Conservation (phyloP, 2,113 vertebrate species). For the Cygnus atratus region DNA sequence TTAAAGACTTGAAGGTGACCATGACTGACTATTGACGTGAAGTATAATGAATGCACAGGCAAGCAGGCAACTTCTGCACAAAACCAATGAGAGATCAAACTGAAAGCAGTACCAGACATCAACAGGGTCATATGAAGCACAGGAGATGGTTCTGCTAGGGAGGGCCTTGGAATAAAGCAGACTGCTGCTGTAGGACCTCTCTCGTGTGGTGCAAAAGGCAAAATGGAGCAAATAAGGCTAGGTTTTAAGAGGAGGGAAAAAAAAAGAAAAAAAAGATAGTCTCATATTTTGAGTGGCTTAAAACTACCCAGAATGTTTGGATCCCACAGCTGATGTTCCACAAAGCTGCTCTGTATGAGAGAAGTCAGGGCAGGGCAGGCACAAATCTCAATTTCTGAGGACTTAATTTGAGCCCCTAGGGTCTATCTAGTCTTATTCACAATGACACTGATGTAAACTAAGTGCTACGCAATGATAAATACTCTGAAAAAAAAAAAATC, state of each 20-base stretch:
- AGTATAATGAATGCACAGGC: neutral
- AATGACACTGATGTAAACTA: neutral
- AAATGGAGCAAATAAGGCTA: neutral
- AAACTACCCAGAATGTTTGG: neutral
- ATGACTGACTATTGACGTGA: neutral
- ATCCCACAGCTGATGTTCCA: neutral
- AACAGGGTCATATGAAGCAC: neutral
- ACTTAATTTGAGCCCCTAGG: neutral
- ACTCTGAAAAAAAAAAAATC: neutral
- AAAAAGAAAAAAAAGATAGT: neutral
- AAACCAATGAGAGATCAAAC: neutral
- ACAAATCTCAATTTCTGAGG: neutral
- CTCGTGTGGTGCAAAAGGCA: neutral
- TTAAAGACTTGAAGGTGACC: neutral
- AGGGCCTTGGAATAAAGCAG: neutral
- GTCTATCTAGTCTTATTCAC: neutral
- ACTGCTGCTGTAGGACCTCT: neutral
- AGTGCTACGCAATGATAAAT: neutral
- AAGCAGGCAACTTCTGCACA: neutral
- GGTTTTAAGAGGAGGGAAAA: neutral
- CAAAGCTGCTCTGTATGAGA: neutral
- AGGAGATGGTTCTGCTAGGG: neutral
- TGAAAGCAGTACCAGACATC: neutral
- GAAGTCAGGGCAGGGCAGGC: neutral
- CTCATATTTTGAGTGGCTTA: neutral